These are phyloP conservation scores for Blennius ocellaris DNA, from an alignment of 2,113 vertebrate species.

Conservation along the genomic window DNA sequence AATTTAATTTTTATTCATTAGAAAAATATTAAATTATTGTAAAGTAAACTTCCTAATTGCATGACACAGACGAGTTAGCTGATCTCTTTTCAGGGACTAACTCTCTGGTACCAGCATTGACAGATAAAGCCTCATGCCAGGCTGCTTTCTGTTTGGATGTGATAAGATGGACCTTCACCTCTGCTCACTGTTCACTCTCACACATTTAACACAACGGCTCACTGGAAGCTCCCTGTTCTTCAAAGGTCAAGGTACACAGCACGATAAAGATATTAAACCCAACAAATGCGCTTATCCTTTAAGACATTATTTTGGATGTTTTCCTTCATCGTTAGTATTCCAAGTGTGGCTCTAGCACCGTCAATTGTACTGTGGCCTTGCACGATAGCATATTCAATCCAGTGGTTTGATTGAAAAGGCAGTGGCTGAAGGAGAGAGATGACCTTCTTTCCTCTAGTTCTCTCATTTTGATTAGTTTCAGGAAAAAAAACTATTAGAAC, in stretches of 20 bases:
- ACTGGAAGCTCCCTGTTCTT: conserved; percentile 16
- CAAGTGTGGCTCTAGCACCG: conserved; percentile 15
- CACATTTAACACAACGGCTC: conserved; percentile 27
- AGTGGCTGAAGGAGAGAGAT: conserved; percentile 43
- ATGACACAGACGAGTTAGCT: conserved; percentile 29
- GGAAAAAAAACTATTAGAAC: conserved; percentile 29
- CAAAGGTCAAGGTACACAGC: conserved; percentile 37
- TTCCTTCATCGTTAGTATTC: conserved; percentile 36
- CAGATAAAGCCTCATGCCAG: conserved; percentile 43
- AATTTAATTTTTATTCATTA: conserved; percentile 2
- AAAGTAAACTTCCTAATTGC: conserved; percentile 24
- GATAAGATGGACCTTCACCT: conserved; percentile 51
- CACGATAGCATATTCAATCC: conserved; percentile 63
- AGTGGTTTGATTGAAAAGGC: conserved; percentile 61
- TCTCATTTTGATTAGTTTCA: conserved; percentile 43
- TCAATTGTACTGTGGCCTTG: conserved; percentile 44
- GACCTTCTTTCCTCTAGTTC: conserved; percentile 35
- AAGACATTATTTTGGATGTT: conserved; percentile 25
- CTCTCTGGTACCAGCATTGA: conserved; percentile 19
- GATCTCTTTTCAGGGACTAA: conserved; percentile 25
- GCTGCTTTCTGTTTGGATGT: conserved; percentile 47
- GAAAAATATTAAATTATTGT: not conserved
- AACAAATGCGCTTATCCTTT: conserved; percentile 27
- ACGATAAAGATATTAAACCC: conserved; percentile 33
- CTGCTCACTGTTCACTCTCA: conserved; percentile 33